phyloP scores from a whole-genome alignment of 2,888 invertebrate species.

The Microctonus brassicae region DNA sequence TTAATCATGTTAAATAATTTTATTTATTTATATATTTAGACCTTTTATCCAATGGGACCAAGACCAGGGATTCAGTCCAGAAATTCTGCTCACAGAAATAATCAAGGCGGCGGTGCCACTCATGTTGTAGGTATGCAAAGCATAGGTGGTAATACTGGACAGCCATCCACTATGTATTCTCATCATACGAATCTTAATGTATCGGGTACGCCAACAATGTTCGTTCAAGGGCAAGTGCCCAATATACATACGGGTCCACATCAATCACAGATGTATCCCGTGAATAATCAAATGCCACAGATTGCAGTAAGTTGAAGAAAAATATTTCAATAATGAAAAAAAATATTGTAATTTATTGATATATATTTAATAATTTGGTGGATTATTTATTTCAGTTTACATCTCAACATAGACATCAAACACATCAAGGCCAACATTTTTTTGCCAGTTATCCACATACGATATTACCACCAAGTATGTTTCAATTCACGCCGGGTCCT shows the following conservation, averaged over 20 bases:
- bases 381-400: constrained; percentile 53
- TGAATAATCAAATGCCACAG: constrained; percentile 58
- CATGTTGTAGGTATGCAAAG: constrained; percentile 61
- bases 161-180: constrained; percentile 58
- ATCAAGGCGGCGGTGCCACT: constrained; percentile 56
- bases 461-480: constrained; percentile 54
- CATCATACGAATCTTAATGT: constrained; percentile 54
- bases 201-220: constrained; percentile 55
- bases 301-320: constrained; percentile 47
- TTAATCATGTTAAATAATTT: neutral
- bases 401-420: constrained; percentile 59
- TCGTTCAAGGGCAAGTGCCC: constrained; percentile 56
- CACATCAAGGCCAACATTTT: constrained; percentile 58
- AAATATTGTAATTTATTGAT: neutral
- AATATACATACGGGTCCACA: constrained; percentile 57
- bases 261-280: constrained; percentile 57
- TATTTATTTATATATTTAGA: constrained; percentile 39
- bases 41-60: constrained; percentile 56
- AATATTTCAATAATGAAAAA: neutral
- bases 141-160: constrained; percentile 58
- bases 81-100: constrained; percentile 59
- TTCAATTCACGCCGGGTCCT: constrained; percentile 51
- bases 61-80: constrained; percentile 62
- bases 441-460: constrained; percentile 53
- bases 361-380: neutral